phyloP scores from a whole-genome alignment of 1,140 invertebrate species.

The Aphelinus certus region DNA sequence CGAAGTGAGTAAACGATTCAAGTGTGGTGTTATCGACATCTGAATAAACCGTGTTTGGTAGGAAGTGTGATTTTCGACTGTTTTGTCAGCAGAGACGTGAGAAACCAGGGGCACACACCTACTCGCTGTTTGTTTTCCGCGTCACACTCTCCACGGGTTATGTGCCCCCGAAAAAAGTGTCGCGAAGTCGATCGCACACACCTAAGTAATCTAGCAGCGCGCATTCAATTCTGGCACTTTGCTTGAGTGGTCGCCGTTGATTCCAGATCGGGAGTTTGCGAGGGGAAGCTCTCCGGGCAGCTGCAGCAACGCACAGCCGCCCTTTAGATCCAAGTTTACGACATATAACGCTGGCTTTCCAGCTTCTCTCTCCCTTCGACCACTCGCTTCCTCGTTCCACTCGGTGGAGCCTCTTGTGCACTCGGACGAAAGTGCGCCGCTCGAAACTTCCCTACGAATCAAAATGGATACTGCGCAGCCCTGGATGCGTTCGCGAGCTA shows the following conservation, averaged over 20 bases:
- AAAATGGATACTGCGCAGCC: background rate
- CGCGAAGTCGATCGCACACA: background rate
- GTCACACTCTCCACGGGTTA: background rate
- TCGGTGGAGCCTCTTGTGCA: no score
- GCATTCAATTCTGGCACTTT: conserved; percentile 41
- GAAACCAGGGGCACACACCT: background rate
- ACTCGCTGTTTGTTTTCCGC: conserved; percentile 7
- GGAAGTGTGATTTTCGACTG: no score
- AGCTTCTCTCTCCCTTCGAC: background rate
- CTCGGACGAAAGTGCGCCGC: background rate
- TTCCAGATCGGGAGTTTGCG: conserved; percentile 26
- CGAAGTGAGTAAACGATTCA: no score
- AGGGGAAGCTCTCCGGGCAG: no score
- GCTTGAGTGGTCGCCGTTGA: conserved; percentile 28
- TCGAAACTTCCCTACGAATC: background rate
- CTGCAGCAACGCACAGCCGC: background rate
- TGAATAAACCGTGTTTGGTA: no score
- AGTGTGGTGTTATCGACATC: no score
- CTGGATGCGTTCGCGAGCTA: no score
- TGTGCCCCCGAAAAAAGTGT: background rate
- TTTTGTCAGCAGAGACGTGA: no score
- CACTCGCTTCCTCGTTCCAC: background rate
- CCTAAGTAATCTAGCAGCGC: conserved; percentile 42
- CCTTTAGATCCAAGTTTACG: conserved; percentile 25
- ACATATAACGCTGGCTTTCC: conserved; percentile 15